These are phyloP conservation scores for Prolemur simus DNA, from an alignment of 2,113 vertebrate genomes.

Conservation along the genomic window DNA sequence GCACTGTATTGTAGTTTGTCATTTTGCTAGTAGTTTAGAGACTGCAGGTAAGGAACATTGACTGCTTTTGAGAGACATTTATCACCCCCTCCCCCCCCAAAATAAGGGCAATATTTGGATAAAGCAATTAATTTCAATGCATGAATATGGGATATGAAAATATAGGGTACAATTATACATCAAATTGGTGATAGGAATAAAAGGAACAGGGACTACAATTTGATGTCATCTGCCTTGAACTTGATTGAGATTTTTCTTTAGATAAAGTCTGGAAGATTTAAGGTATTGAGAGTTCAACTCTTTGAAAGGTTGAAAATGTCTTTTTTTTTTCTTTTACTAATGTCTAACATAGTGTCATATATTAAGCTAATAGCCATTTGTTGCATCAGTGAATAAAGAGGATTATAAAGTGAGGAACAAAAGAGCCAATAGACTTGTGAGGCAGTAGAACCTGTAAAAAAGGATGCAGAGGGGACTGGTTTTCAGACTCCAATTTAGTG, in stretches of 20 bases:
- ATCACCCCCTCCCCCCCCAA: background rate
- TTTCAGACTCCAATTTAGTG: background rate
- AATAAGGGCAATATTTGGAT: background rate
- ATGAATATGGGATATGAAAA: background rate
- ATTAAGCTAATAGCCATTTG: background rate
- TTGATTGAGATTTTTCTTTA: background rate
- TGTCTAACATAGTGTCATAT: background rate
- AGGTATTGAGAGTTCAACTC: background rate
- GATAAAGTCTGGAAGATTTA: background rate
- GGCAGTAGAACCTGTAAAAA: background rate
- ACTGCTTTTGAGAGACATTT: background rate
- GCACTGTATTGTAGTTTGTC: background rate
- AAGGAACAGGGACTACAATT: background rate
- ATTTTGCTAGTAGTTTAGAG: background rate
- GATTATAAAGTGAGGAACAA: background rate
- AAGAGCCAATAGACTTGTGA: background rate
- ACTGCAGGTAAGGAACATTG: background rate
- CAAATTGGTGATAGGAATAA: background rate
- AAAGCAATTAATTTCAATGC: background rate
- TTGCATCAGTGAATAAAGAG: background rate
- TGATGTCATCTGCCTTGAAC: background rate
- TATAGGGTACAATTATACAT: background rate
- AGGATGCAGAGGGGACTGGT: no score
- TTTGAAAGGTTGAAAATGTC: background rate
- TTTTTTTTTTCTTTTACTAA: background rate